Evolutionary conservation across 2,888 invertebrate species (phyloP).

Genomic region (Iselma pallidipennis): DNA sequence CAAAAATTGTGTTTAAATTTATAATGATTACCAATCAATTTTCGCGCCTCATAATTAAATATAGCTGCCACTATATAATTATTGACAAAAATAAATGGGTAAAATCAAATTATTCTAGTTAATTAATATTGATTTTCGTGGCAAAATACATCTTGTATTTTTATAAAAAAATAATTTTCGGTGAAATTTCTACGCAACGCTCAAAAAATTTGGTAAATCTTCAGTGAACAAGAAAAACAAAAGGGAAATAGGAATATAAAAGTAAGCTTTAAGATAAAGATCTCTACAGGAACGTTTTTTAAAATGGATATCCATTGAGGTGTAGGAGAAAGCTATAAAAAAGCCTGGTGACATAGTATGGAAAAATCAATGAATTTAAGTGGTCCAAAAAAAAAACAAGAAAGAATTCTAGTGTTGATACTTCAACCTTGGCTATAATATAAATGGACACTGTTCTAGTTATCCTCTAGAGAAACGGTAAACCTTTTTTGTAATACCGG

Average conservation of each 20-base stretch:
- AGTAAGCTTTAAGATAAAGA: background rate
- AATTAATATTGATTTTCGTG: too few relatives aligned
- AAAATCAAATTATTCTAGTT: too few relatives aligned
- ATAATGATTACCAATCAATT: too few relatives aligned
- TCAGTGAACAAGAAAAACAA: background rate
- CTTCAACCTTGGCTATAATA: background rate
- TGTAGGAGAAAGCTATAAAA: background rate
- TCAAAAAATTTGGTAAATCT: background rate
- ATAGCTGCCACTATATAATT: too few relatives aligned
- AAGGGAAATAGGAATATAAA: background rate
- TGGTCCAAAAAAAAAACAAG: background rate
- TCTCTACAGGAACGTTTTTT: background rate
- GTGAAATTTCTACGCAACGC: too few relatives aligned
- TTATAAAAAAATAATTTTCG: too few relatives aligned
- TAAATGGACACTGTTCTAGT: background rate
- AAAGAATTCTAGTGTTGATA: too few relatives aligned
- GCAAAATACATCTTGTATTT: too few relatives aligned
- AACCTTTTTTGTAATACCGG: background rate
- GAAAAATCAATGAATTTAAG: background rate
- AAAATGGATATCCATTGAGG: background rate
- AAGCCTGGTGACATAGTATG: background rate
- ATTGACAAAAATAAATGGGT: too few relatives aligned
- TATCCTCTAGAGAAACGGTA: background rate
- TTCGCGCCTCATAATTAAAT: too few relatives aligned
- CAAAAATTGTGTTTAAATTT: too few relatives aligned